A percentile compares a stretch with the other conserved stretches of the same genome.
These are phyloP conservation scores for Colaptes auratus DNA, from an alignment of 2,113 vertebrate species.

Conservation along the genomic window DNA sequence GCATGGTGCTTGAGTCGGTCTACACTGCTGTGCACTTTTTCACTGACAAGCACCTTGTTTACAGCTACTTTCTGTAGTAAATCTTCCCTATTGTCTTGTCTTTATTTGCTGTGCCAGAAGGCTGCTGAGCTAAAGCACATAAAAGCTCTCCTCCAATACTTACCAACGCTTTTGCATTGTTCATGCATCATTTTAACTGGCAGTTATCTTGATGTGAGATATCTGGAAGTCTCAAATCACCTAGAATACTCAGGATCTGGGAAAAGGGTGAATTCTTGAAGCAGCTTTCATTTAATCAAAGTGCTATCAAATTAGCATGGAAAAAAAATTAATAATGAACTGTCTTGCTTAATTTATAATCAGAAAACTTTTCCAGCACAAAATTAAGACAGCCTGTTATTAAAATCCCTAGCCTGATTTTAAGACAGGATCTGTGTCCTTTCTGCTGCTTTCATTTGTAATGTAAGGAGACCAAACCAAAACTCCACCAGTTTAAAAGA, in stretches of 20 bases:
- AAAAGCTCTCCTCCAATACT: background rate
- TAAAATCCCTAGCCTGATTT: background rate
- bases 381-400: background rate
- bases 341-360: background rate
- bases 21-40: background rate
- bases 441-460: background rate
- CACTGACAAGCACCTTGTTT: background rate
- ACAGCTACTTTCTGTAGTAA: background rate
- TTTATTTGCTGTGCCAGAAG: slow-evolving; percentile 29
- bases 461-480: background rate
- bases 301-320: background rate
- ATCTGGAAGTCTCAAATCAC: background rate
- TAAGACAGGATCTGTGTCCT: background rate
- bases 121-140: background rate
- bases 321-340: background rate
- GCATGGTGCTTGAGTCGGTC: background rate
- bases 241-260: background rate
- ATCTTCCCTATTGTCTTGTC: slow-evolving; percentile 22
- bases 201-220: slow-evolving; percentile 25
- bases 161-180: background rate
- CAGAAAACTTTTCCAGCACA: background rate
- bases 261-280: background rate
- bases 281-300: background rate
- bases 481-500: no score
- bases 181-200: slow-evolving; percentile 29